Evolutionary conservation across 2,113 vertebrate genomes (phyloP).

Genomic region (Prolemur simus): DNA sequence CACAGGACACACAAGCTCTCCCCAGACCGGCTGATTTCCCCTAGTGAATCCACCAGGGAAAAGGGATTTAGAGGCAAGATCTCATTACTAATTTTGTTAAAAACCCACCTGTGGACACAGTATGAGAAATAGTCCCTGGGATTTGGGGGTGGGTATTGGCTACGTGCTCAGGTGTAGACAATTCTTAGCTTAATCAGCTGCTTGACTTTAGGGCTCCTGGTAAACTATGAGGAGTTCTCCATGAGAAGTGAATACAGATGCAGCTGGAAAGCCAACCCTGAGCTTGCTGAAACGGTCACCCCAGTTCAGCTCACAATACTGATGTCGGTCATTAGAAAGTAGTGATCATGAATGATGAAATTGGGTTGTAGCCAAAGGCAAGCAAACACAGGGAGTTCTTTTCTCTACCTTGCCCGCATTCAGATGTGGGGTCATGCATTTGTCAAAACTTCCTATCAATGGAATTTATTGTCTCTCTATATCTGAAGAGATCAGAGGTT

Average conservation of each 20-base stretch:
- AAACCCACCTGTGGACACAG: slow-evolving; percentile 78
- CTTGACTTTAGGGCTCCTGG: background rate
- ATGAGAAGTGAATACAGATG: background rate
- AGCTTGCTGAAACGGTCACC: background rate
- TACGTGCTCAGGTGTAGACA: slow-evolving; percentile 69
- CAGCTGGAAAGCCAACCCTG: background rate
- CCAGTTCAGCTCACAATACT: background rate
- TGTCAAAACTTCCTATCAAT: background rate
- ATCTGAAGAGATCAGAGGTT: background rate
- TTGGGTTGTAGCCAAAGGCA: background rate
- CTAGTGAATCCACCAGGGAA: slow-evolving; percentile 45
- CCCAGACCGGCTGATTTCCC: slow-evolving; percentile 40
- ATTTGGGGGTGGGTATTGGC: background rate
- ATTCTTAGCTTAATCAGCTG: slow-evolving; percentile 51
- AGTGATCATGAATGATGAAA: background rate
- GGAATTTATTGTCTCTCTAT: too few relatives aligned
- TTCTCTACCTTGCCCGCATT: background rate
- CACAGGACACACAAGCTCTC: background rate
- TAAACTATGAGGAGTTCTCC: slow-evolving; percentile 41
- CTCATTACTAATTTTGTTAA: slow-evolving; percentile 76
- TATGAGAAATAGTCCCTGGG: slow-evolving; percentile 45
- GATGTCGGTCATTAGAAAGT: background rate
- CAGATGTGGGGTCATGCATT: rapidly evolving
- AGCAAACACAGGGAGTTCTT: background rate
- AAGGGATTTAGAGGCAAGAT: slow-evolving; percentile 67